Evolutionary conservation across 2,888 invertebrate genomes (phyloP).

Genomic region (Caenorhabditis wallacei): DNA sequence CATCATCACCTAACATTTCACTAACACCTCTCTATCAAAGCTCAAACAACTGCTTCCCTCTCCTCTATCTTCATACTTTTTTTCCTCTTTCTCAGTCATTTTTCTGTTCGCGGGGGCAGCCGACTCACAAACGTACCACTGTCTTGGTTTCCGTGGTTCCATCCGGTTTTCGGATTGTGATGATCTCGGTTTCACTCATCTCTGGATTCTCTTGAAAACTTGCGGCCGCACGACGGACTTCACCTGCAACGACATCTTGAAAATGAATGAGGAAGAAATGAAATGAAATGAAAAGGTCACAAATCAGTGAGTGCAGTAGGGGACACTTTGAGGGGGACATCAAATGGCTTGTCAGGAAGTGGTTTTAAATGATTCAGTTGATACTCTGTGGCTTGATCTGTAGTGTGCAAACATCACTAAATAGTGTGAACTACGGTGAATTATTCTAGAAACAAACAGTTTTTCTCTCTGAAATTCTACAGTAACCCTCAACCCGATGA

Average conservation of each 20-base stretch:
- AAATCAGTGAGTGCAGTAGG: slow-evolving; percentile 29
- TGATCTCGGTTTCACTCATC: slow-evolving; percentile 67
- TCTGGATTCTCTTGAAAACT: slow-evolving; percentile 55
- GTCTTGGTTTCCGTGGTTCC: slow-evolving; percentile 72
- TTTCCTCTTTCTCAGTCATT: slow-evolving; percentile 25
- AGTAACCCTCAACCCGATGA: too few species aligned
- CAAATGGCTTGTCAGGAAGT: slow-evolving; percentile 7
- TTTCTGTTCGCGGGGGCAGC: slow-evolving; percentile 42
- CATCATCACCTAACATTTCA: neutral
- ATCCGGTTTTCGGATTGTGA: slow-evolving; percentile 70
- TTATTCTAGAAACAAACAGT: neutral
- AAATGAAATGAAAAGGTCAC: slow-evolving; percentile 52
- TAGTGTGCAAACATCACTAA: slow-evolving; percentile 5
- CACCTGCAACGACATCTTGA: slow-evolving; percentile 51
- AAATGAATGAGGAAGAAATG: neutral
- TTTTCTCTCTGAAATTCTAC: too few species aligned
- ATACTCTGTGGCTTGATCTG: neutral
- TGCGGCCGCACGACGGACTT: slow-evolving; percentile 63
- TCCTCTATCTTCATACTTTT: slow-evolving; percentile 1
- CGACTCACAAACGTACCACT: slow-evolving; percentile 65
- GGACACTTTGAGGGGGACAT: neutral
- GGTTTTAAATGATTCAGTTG: neutral
- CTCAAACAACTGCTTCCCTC: slow-evolving; percentile 17
- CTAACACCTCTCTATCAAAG: slow-evolving; percentile 27
- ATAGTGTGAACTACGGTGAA: neutral